Conservation (phyloP, 2,888 invertebrate genomes). For the Drosophila nr. medialis region DNA sequence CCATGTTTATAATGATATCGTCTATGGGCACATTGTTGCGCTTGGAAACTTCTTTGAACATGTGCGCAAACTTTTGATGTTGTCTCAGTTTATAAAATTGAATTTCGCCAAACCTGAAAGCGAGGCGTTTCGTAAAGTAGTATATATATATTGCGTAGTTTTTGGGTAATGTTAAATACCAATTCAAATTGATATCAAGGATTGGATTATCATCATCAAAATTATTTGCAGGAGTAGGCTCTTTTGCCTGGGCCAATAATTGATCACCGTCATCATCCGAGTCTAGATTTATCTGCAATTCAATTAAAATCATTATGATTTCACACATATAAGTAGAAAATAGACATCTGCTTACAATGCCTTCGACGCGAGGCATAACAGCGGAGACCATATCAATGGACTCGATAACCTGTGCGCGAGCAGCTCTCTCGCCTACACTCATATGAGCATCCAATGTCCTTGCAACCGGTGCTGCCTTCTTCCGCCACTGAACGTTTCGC, state of each 20-base stretch:
- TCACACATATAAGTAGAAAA: neutral
- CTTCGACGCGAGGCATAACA: slow-evolving; percentile 69
- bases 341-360: slow-evolving; percentile 60
- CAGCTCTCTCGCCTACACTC: slow-evolving; percentile 60
- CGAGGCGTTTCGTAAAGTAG: too few species aligned
- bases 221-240: neutral
- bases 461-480: neutral
- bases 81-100: slow-evolving; percentile 74
- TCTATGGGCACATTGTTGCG: slow-evolving; percentile 67
- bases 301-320: neutral
- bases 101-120: slow-evolving; percentile 70
- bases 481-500: slow-evolving; percentile 1
- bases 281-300: slow-evolving; percentile 65
- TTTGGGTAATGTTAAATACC: slow-evolving; percentile 34
- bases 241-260: neutral
- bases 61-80: slow-evolving; percentile 78
- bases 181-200: slow-evolving; percentile 73
- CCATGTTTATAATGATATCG: slow-evolving; percentile 71
- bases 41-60: slow-evolving; percentile 75
- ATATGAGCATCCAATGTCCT: neutral
- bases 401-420: slow-evolving; percentile 62
- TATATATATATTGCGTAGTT: fast-evolving
- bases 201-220: slow-evolving; percentile 77
- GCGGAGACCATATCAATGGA: slow-evolving; percentile 74
- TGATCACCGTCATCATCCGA: slow-evolving; percentile 57